These are phyloP conservation scores for Drosophila demipolita DNA, from an alignment of 2,888 invertebrate species.

Conservation along the genomic window DNA sequence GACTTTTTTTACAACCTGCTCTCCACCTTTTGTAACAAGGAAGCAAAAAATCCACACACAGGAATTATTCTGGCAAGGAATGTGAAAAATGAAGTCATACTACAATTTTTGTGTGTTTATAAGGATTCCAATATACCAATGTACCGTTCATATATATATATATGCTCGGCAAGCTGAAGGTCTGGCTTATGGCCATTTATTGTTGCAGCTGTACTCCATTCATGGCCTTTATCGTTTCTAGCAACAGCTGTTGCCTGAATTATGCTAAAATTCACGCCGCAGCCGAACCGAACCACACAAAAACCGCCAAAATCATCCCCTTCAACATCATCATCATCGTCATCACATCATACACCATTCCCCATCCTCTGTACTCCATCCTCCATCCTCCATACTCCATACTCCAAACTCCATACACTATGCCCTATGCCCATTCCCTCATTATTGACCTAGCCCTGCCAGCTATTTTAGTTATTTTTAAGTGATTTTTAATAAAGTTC, in stretches of 20 bases:
- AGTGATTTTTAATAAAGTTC: slow-evolving; percentile 80
- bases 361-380: neutral
- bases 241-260: slow-evolving; percentile 80
- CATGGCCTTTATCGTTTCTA: slow-evolving; percentile 80
- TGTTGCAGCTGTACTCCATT: slow-evolving; percentile 65
- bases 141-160: slow-evolving; percentile 2
- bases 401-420: no score
- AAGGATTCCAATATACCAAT: slow-evolving; percentile 56
- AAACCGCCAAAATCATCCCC: slow-evolving; percentile 31
- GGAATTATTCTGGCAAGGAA: slow-evolving; percentile 37
- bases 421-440: neutral
- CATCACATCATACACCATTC: slow-evolving; percentile 4
- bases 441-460: slow-evolving; percentile 37
- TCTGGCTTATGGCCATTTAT: slow-evolving; percentile 55
- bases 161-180: slow-evolving; percentile 17
- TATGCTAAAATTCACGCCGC: slow-evolving; percentile 75
- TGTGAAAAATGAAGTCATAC: slow-evolving; percentile 76
- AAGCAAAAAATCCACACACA: slow-evolving; percentile 6
- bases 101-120: slow-evolving; percentile 73
- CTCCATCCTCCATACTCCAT: neutral
- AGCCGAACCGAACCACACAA: slow-evolving; percentile 40
- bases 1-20: slow-evolving; percentile 29
- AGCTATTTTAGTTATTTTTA: slow-evolving; percentile 78
- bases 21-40: slow-evolving; percentile 5
- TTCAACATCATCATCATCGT: slow-evolving; percentile 20